Percentiles rank a stretch among this genome's conserved stretches.
Conservation (phyloP, 2,797 vertebrate genomes). For the Petrocephalus sullivani region DNA sequence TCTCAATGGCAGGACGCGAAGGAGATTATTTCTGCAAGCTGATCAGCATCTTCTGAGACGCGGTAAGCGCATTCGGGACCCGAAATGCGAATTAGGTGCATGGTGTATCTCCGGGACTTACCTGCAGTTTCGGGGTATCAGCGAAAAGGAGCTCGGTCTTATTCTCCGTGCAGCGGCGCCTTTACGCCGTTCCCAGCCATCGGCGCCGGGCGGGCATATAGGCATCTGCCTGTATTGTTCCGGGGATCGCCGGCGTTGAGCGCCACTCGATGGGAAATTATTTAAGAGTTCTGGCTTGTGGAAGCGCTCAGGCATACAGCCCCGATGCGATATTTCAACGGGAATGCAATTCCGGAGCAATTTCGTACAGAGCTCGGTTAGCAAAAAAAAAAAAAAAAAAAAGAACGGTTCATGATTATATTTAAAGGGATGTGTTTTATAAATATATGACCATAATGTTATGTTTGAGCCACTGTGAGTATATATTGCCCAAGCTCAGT, state of each 20-base stretch:
- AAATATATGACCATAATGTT: background rate
- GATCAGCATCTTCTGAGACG: conserved; percentile 33
- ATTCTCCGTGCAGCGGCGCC: background rate
- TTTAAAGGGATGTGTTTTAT: background rate
- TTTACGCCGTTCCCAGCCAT: conserved; percentile 38
- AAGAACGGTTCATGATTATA: background rate
- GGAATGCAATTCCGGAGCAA: background rate
- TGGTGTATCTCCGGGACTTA: background rate
- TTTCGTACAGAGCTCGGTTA: background rate
- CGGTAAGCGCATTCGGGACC: conserved; percentile 51
- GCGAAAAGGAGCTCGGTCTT: background rate
- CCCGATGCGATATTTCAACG: background rate
- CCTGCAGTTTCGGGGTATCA: background rate
- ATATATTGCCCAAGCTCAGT: background rate
- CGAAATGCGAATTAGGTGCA: conserved; percentile 19
- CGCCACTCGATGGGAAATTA: conserved; percentile 33
- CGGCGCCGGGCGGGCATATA: conserved; percentile 40
- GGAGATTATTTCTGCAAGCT: conserved; percentile 20
- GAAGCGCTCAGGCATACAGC: background rate
- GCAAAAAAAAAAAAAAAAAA: background rate
- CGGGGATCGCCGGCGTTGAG: conserved; percentile 25
- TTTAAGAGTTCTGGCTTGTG: background rate
- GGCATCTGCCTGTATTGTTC: conserved; percentile 45
- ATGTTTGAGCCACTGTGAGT: background rate
- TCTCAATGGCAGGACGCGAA: conserved; percentile 47